Base-by-base conservation (phyloP, 2,888 invertebrate species). In the Xestia sexstrigata region DNA sequence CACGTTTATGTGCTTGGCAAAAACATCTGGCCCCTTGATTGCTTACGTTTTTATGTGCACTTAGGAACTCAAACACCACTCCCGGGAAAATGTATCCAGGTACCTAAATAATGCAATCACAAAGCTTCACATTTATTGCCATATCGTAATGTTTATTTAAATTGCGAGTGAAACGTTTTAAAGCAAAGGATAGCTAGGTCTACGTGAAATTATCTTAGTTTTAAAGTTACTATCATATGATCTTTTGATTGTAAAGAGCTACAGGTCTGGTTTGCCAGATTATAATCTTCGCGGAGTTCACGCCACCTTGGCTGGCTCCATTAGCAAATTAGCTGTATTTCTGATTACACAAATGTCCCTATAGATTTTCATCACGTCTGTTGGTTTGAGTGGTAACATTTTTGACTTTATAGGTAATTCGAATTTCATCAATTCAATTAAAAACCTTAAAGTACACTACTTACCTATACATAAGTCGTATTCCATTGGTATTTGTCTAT, bases 1-100 rank as follows among this genome's bases (percentile, higher is more conserved):
- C 91, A 76, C 91, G 93, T 95, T 95, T 95, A 95, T 94, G 94
- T 92, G 93, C 92, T 92, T 90, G 90, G 94, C 92, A 93, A 95
- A 94, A 95, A 94, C 95, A 96, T 94, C 95, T 95, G 95, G 95
- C 93, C 89, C 90, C 90, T 92, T 95, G 95, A 95, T 96, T 95
- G 95, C 94, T 94, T 92, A 93, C 94, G 93, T 95, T 95, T 95
- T 95, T 95, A 96, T 95, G 94, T 92, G 94, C 94, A 94, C 95
- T 95, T 94, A 93, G 93, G 92, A 94, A 93, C 94, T 93, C 90
- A 89, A 88, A 88, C 86, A 84, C 82, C 86, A 83, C 76, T 85
- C 83, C 67, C 77, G 86, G 86, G 87, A 86, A 87, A 92, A 90
- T 89, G 90, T 92, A 91, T 90, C 87, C 92, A 93, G 92, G 91